A percentile compares a stretch with the other conserved stretches of the same genome.
phyloP scores from a whole-genome alignment of 64 coral and sea anemone genomes.

The Exaiptasia diaphana region DNA sequence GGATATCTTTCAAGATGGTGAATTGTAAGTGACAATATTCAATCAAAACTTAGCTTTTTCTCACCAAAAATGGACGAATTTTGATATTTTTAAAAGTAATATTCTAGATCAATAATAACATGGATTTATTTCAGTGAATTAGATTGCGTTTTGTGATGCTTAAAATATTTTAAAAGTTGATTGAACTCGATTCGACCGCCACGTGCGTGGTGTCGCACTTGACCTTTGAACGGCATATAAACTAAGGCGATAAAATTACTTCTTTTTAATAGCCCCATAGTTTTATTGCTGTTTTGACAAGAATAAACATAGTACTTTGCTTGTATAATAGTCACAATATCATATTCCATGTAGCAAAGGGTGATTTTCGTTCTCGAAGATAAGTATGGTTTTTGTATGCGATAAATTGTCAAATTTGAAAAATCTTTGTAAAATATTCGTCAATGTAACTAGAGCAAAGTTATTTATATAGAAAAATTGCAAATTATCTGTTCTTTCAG shows the following conservation, averaged over 20 bases:
- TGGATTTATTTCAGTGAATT: not conserved
- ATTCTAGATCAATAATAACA: not conserved
- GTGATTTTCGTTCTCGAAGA: conserved; percentile 29
- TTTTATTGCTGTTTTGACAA: not conserved
- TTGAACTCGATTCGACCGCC: not conserved
- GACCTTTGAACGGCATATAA: not conserved
- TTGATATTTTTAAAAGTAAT: not conserved
- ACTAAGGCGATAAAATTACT: not conserved
- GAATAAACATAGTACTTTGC: conserved; percentile 33
- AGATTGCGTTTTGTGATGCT: not conserved
- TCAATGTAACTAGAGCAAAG: not conserved
- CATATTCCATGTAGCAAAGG: conserved; percentile 39
- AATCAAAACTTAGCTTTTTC: conserved; percentile 1
- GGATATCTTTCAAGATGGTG: not conserved
- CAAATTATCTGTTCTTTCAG: conserved; percentile 9
- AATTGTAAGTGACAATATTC: conserved; percentile 24
- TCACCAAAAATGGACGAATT: not conserved
- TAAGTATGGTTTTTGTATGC: conserved; percentile 12
- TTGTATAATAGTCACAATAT: conserved; percentile 35
- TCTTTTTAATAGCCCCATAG: not conserved
- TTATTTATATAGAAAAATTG: conserved; percentile 6
- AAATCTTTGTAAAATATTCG: not conserved
- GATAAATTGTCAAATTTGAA: not conserved
- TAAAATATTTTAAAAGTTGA: not conserved
- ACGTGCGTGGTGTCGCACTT: not conserved